These are phyloP conservation scores for Odontocolon sp. DNA, from an alignment of 2,888 invertebrate species.

Conservation along the genomic window DNA sequence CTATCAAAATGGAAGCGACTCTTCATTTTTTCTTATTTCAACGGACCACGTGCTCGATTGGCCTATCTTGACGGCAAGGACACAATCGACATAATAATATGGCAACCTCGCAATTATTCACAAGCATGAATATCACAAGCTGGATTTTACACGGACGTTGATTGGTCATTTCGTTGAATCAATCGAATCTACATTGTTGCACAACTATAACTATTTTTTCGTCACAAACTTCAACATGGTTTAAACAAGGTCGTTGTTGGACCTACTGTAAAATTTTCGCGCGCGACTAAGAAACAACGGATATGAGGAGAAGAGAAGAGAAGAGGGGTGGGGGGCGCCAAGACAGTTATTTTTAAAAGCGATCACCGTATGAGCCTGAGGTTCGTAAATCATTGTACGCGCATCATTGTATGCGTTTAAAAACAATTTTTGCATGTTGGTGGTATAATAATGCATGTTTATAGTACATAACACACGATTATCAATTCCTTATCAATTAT, in stretches of 20 bases:
- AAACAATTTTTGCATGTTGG: neutral
- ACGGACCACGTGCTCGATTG: slow-evolving; percentile 17
- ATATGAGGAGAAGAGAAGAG: no score
- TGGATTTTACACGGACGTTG: slow-evolving; percentile 26
- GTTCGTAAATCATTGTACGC: no score
- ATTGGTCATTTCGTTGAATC: slow-evolving; percentile 34
- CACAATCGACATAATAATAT: neutral
- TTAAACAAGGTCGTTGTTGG: no score
- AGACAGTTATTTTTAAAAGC: no score
- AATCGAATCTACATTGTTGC: no score
- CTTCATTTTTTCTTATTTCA: neutral
- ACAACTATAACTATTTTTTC: neutral
- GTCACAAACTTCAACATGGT: neutral
- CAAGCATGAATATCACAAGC: slow-evolving; percentile 45
- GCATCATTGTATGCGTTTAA: no score
- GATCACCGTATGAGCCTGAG: no score
- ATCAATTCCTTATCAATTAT: neutral
- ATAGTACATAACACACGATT: neutral
- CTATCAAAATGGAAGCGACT: no score
- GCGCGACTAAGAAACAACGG: no score
- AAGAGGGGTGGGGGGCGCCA: no score
- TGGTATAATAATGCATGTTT: neutral
- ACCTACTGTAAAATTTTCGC: no score
- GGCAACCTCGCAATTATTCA: slow-evolving; percentile 46
- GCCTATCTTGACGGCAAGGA: neutral